Evolutionary conservation across 2,113 vertebrate genomes (phyloP).

Genomic region (Philantomba maxwellii): DNA sequence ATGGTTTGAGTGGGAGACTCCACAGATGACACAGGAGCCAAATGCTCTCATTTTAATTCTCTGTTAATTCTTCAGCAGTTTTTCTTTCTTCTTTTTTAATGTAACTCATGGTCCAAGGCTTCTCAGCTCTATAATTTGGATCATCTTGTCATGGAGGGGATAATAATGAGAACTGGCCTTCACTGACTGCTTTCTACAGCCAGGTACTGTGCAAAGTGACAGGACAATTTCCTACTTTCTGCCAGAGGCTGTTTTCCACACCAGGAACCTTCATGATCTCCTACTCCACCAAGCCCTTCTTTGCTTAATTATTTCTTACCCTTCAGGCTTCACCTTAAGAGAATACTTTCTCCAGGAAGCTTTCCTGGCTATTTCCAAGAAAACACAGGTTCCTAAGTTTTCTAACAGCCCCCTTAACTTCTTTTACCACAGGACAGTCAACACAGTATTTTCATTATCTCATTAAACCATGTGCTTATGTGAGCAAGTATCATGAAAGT

Average conservation of each 20-base stretch:
- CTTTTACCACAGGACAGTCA: background rate
- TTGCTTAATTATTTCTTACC: background rate
- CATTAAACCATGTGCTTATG: background rate
- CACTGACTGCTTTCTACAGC: background rate
- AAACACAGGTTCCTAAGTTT: background rate
- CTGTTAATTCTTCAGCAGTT: background rate
- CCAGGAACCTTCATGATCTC: background rate
- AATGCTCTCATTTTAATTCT: background rate
- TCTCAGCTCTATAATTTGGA: background rate
- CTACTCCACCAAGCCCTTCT: background rate
- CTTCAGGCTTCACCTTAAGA: background rate
- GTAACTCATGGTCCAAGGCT: background rate
- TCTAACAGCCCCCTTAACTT: background rate
- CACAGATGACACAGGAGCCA: background rate
- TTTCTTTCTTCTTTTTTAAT: background rate
- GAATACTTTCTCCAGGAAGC: slow-evolving; percentile 7
- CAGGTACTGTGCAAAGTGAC: background rate
- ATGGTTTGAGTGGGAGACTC: background rate
- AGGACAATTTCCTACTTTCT: background rate
- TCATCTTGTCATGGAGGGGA: background rate
- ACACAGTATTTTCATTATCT: background rate
- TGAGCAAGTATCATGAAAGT: background rate
- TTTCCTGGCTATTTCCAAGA: background rate
- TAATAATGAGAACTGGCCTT: background rate
- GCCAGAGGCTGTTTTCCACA: background rate